phyloP scores from a whole-genome alignment of 2,888 invertebrate species.

The Oscheius myriophilus region DNA sequence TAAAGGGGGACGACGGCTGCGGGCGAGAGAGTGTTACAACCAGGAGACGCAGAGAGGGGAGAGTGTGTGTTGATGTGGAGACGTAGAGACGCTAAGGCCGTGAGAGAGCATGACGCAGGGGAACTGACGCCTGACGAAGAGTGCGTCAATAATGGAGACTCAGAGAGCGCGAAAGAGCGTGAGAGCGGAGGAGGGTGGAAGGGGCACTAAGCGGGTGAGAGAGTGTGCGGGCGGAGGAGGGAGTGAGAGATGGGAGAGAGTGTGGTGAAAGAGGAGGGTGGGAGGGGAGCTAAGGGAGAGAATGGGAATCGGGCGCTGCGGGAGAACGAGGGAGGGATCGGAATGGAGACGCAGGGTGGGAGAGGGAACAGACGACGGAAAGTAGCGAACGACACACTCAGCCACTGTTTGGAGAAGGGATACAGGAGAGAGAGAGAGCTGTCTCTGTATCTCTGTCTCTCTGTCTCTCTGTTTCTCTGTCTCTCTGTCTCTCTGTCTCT shows the following conservation, averaged over 20 bases:
- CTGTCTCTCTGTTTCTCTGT: background rate
- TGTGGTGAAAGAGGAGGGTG: background rate
- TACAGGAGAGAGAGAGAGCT: slow-evolving; percentile 4
- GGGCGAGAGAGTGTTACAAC: slow-evolving; percentile 23
- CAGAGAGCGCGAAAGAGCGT: slow-evolving; percentile 8
- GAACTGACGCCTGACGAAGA: slow-evolving; percentile 24
- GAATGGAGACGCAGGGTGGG: slow-evolving; percentile 6
- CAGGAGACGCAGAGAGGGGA: slow-evolving; percentile 2
- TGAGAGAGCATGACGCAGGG: slow-evolving; percentile 24
- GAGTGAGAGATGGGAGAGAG: background rate
- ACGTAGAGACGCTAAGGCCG: slow-evolving; percentile 25
- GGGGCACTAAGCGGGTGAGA: slow-evolving; percentile 21
- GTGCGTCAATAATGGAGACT: slow-evolving; percentile 18
- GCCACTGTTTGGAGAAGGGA: background rate
- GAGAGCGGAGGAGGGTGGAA: slow-evolving; percentile 2
- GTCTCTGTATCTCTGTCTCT: background rate
- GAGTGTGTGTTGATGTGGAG: slow-evolving; percentile 5
- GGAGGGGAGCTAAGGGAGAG: slow-evolving; percentile 28
- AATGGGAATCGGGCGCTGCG: slow-evolving; percentile 26
- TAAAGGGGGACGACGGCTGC: slow-evolving; percentile 13
- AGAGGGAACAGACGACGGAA: background rate
- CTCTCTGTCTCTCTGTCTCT: slow-evolving; percentile 1
- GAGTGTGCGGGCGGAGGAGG: slow-evolving; percentile 12
- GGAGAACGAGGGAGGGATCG: background rate
- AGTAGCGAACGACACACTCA: background rate